Evolutionary conservation across 2,113 vertebrate species (phyloP).

Genomic region (Ifrita kowaldi): DNA sequence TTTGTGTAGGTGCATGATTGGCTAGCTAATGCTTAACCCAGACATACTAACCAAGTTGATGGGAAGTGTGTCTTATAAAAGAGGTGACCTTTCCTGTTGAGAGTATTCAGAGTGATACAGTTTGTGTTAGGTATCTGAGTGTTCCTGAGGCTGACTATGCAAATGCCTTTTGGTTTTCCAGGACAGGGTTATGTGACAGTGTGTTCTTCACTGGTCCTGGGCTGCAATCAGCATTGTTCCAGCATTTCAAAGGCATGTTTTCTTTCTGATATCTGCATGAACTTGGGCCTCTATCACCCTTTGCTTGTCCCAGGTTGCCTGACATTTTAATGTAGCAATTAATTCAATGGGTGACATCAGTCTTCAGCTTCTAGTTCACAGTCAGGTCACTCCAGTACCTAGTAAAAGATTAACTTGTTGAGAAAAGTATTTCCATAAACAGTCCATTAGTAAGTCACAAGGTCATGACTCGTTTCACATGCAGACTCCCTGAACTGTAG

Average conservation of each 20-base stretch:
- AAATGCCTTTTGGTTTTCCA: not conserved
- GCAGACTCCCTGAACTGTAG: not conserved
- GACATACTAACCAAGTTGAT: not conserved
- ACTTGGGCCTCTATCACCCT: not conserved
- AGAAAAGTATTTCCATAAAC: not conserved
- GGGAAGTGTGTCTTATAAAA: not conserved
- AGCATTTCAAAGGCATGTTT: fast-evolving
- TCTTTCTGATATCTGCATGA: not conserved
- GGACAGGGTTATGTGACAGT: not conserved
- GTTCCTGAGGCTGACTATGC: not conserved
- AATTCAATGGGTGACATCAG: not conserved
- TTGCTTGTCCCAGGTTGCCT: not conserved
- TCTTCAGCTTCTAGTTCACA: not conserved
- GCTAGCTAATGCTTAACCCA: not conserved
- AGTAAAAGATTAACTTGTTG: not conserved
- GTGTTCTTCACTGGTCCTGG: not conserved
- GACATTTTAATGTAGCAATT: not conserved
- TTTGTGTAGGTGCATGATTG: not conserved
- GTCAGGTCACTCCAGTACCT: not conserved
- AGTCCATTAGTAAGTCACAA: not conserved
- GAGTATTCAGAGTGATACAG: not conserved
- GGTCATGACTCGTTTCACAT: not conserved
- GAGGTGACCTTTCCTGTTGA: not conserved
- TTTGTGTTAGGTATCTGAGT: not conserved
- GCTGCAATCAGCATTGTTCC: not conserved